Evolutionary conservation across 1,140 invertebrate species (phyloP), one percentile per base, ranked within the genome.

Genomic region (Drosophila tropicalis): DNA sequence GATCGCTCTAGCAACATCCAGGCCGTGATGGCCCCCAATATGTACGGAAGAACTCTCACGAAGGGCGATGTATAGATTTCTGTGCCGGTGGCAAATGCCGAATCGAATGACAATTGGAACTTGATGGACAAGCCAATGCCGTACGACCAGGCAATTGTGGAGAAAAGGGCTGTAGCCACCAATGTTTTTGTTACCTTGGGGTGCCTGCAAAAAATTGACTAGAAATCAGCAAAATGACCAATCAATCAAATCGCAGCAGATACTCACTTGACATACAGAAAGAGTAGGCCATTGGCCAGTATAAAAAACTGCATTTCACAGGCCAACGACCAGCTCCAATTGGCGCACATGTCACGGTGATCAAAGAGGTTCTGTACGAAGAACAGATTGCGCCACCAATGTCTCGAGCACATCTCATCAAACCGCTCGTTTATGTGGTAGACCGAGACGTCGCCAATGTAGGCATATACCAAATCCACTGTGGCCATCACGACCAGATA

Each of bases 291-390:
- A 0, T 91, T 87, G 56, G 91, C 92, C 64, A 96, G 90, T 1
- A 95, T 85, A 75, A 95, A 97, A 85, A 96, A 96, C 92, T 97
- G 96, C 94, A 96, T 96, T 90, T 97, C 97, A 67, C 95, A 95
- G 25, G 96, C 95, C 62, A 97, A 78, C 70, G 96, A 97, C 97
- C 97, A 97, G 17, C 95, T 95, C 95, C 96, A 96, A 7, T 94
- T 94, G 93, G 97, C 93, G 81, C 97, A 97, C 93, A 94, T 93
- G 40, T 93, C 92, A 0, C 93, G 84, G 76, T 92, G 92, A 39
- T 91, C 79, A 65, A 92, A 95, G 0, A 95, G 84, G 90, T 94
- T 95, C 78, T 95, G 94, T 40, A 95, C 94, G 72, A 94, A 95
- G 5, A 95, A 81, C 1, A 95, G 55, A 90, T 95, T 95, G 67